phyloP scores from a whole-genome alignment of 1,140 invertebrate species.

The Rhizoglyphus robini region DNA sequence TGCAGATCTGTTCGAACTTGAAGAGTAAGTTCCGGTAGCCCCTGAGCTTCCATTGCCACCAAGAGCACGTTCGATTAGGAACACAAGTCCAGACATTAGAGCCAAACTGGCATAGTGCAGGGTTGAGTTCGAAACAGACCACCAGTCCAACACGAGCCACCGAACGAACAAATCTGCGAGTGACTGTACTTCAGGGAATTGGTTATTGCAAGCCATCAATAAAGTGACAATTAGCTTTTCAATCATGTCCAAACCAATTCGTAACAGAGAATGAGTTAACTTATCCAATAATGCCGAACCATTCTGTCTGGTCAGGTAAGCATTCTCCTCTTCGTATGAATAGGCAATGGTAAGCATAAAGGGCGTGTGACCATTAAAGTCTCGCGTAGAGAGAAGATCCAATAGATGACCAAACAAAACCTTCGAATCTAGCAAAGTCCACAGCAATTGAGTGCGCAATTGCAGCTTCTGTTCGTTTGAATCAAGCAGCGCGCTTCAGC shows the following conservation, averaged over 20 bases:
- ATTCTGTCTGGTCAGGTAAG: constrained; percentile 63
- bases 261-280: constrained; percentile 88
- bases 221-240: constrained; percentile 76
- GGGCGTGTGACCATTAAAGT: constrained; percentile 88
- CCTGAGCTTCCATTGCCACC: neutral
- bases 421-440: constrained; percentile 61
- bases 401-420: constrained; percentile 55
- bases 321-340: constrained; percentile 45
- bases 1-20: constrained; percentile 2
- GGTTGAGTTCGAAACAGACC: constrained; percentile 84
- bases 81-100: neutral
- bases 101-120: constrained; percentile 51
- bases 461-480: constrained; percentile 63
- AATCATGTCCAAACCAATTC: constrained; percentile 76
- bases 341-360: constrained; percentile 77
- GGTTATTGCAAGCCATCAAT: constrained; percentile 46
- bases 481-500: constrained; percentile 43
- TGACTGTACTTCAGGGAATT: constrained; percentile 57
- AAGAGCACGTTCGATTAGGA: neutral
- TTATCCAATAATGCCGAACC: constrained; percentile 90
- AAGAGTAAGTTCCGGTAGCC: neutral
- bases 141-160: constrained; percentile 92
- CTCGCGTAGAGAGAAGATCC: constrained; percentile 68
- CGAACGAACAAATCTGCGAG: constrained; percentile 81
- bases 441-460: constrained; percentile 70